These are phyloP conservation scores for Drosophila repletoides DNA, from an alignment of 1,140 invertebrate genomes.

Conservation along the genomic window DNA sequence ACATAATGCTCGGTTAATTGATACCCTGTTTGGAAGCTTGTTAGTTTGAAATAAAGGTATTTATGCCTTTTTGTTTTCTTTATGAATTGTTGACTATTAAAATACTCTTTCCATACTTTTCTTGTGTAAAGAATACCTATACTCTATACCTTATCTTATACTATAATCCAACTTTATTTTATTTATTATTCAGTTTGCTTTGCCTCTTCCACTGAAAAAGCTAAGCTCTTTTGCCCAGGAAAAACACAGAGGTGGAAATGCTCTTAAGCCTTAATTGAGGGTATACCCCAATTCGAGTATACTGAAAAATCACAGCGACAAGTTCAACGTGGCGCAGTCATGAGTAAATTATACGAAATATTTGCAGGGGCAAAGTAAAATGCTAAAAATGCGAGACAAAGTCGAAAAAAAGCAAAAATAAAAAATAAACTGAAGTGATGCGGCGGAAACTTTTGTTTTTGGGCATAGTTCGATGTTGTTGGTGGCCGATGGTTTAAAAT, in stretches of 20 bases:
- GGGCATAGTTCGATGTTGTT: conserved; percentile 12
- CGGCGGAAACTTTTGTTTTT: conserved; percentile 3
- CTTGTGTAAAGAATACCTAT: too few species aligned
- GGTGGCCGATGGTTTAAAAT: conserved; percentile 45
- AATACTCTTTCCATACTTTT: too few species aligned
- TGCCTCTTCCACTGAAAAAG: too few species aligned
- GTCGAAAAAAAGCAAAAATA: background rate
- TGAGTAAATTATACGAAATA: conserved; percentile 39
- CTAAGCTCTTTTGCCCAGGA: too few species aligned
- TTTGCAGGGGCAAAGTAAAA: conserved; percentile 18
- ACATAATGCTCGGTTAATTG: background rate
- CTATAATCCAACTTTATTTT: too few species aligned
- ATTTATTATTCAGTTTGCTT: too few species aligned
- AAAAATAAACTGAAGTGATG: conserved; percentile 1
- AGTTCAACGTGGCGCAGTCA: conserved; percentile 19
- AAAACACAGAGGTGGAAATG: too few species aligned
- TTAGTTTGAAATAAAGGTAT: too few species aligned
- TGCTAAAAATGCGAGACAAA: conserved; percentile 21
- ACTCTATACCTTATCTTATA: too few species aligned
- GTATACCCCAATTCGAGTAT: conserved; percentile 5
- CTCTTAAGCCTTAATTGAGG: too few species aligned
- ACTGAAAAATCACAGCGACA: conserved; percentile 24
- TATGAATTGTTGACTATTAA: too few species aligned
- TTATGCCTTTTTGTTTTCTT: too few species aligned
- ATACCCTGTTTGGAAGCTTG: conserved; percentile 24